Evolutionary conservation across 2,113 vertebrate genomes (phyloP), one percentile per base, ranked within the genome.

Genomic region (Hippocampus guttulatus): DNA sequence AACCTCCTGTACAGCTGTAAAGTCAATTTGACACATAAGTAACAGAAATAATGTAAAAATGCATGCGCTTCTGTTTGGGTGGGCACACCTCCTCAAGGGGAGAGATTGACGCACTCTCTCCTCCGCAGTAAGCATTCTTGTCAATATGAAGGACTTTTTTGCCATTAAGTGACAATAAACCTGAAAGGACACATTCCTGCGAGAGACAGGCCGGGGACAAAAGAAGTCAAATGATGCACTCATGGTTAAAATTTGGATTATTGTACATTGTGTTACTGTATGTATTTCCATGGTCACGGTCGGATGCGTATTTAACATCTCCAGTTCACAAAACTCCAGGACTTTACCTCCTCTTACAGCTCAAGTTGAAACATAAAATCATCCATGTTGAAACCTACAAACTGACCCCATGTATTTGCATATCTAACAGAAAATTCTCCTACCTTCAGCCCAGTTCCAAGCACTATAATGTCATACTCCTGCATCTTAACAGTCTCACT

Each of bases 381-480:
- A 14, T 30, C 23, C 12, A 25, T 30, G 25, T 60, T 15, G 57
- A 15, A 60, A 60, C 57, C 25, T 16, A 15, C 57, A 27, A 27
- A 60, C 23, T 58, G 21, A 58, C 23, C 23, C n/a, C n/a, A 14
- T 58, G n/a, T 11, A 23, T 23, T 58, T 58, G 1, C 10, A 58
- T 58, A 25, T 25, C 25, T 5, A 27, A 5, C n/a, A 58, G 23
- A 61, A 61, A 61, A 61, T 20, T 15, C 1, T 75, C 92, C 89
- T 93, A 97, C 96, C 95, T 96, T 97, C 14, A 96, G 92, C 85
- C 95, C 95, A 66, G 95, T 97, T 81, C 96, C 96, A 80, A 97
- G 90, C 80, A 98, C 94, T 76, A 96, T 95, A 77, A 98, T 87
- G 85, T 98, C 95, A 93, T 95, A 97, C 74, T 96, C 94, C 90